Evolutionary conservation across 2,113 vertebrate species (phyloP).

Genomic region (Oncorhynchus tshawytscha): DNA sequence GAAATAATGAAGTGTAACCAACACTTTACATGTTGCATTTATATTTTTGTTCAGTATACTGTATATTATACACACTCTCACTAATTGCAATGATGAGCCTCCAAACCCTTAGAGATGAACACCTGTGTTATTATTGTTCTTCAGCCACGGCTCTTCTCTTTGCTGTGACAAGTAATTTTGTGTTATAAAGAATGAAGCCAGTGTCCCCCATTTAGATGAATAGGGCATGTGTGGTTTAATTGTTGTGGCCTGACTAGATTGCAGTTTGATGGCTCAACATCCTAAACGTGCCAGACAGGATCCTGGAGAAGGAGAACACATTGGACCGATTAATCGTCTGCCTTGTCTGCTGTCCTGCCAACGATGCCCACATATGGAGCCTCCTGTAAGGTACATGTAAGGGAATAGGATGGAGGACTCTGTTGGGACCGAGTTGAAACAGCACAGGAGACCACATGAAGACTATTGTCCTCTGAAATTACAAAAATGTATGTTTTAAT

Average conservation of each 20-base stretch:
- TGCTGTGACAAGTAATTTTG: no score
- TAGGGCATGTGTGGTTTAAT: constrained; percentile 32
- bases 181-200: background rate
- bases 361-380: background rate
- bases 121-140: no score
- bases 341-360: background rate
- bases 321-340: constrained; percentile 12
- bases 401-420: background rate
- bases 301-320: constrained; percentile 4
- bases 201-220: constrained; percentile 15
- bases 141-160: no score
- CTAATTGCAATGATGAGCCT: no score
- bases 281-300: constrained; percentile 3
- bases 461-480: no score
- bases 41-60: no score
- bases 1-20: no score
- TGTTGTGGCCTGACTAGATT: constrained; percentile 25
- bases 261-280: constrained; percentile 21
- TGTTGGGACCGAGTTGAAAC: background rate
- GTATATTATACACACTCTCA: no score
- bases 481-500: background rate
- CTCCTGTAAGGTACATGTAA: background rate
- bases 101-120: no score
- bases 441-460: background rate
- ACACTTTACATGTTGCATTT: no score